Percentiles rank a stretch among this genome's conserved stretches.
Evolutionary conservation across 2,113 vertebrate species (phyloP).

Genomic region (Micronycteris hirsuta): DNA sequence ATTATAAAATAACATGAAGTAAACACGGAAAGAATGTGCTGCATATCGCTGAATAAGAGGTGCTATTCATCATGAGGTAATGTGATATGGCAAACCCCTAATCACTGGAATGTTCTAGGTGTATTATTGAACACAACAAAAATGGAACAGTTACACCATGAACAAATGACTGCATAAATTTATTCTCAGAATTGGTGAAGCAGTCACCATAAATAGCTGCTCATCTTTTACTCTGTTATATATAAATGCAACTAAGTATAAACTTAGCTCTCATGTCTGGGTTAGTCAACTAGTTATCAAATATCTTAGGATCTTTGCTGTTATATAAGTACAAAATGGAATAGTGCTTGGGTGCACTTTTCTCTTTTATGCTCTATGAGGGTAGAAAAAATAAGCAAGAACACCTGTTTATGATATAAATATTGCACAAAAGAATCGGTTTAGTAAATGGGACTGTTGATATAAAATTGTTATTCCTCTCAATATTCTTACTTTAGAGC

Average conservation of each 20-base stretch:
- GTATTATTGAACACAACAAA: slow-evolving; percentile 54
- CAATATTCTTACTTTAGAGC: not conserved
- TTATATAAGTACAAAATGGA: not conserved
- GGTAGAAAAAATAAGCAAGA: not conserved
- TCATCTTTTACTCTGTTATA: slow-evolving; percentile 46
- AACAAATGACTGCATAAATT: slow-evolving; percentile 52
- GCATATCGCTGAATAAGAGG: slow-evolving; percentile 18
- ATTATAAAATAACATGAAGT: slow-evolving; percentile 6
- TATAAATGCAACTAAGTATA: slow-evolving; percentile 61
- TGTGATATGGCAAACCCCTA: not conserved
- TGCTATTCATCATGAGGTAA: not conserved
- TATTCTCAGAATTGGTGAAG: slow-evolving; percentile 67
- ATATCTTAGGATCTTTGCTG: not conserved
- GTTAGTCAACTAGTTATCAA: slow-evolving; percentile 15
- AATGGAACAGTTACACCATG: slow-evolving; percentile 56
- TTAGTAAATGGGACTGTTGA: not conserved
- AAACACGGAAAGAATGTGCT: slow-evolving; percentile 32
- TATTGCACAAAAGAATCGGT: not conserved
- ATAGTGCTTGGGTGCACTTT: not conserved
- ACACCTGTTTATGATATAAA: not conserved
- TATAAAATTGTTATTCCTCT: not conserved
- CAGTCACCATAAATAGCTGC: slow-evolving; percentile 54
- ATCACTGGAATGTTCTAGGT: slow-evolving; percentile 39
- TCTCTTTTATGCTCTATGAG: not conserved
- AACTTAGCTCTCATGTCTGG: not conserved